These are phyloP conservation scores for Leptonema lineaticorne DNA, from an alignment of 1,140 invertebrate species.

Conservation along the genomic window DNA sequence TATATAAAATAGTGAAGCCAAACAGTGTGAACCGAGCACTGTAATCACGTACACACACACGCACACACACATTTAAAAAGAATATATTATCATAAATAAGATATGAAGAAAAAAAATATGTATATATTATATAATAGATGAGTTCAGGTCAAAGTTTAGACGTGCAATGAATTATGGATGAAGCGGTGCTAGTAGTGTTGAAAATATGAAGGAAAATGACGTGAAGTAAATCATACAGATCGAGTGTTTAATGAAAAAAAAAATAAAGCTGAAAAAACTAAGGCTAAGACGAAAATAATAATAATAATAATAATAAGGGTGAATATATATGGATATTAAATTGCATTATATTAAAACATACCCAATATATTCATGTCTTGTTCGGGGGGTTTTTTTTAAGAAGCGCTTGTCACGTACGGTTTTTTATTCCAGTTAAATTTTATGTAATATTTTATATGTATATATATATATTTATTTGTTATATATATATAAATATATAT, in stretches of 20 bases:
- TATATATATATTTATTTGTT: too few species aligned
- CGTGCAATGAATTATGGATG: not conserved
- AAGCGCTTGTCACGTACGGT: conserved; percentile 9
- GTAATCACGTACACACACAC: too few species aligned
- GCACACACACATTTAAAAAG: too few species aligned
- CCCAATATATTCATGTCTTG: conserved; percentile 34
- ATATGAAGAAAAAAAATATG: not conserved
- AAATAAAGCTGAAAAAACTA: too few species aligned
- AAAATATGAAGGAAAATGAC: not conserved
- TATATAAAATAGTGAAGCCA: conserved; percentile 28
- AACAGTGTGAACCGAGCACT: not conserved
- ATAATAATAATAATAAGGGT: too few species aligned
- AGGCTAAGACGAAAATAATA: too few species aligned
- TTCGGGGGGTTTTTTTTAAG: conserved; percentile 21
- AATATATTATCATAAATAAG: too few species aligned
- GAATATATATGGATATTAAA: not conserved
- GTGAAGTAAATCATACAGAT: not conserved
- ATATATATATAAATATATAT: too few species aligned
- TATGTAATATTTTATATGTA: too few species aligned
- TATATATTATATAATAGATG: not conserved
- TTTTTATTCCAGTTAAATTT: too few species aligned
- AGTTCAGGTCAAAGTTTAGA: not conserved
- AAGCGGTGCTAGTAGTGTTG: not conserved
- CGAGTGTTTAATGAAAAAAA: not conserved
- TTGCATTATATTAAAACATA: conserved; percentile 8